Evolutionary conservation across 2,797 vertebrate genomes (phyloP).

Genomic region (Setipinna tenuifilis): DNA sequence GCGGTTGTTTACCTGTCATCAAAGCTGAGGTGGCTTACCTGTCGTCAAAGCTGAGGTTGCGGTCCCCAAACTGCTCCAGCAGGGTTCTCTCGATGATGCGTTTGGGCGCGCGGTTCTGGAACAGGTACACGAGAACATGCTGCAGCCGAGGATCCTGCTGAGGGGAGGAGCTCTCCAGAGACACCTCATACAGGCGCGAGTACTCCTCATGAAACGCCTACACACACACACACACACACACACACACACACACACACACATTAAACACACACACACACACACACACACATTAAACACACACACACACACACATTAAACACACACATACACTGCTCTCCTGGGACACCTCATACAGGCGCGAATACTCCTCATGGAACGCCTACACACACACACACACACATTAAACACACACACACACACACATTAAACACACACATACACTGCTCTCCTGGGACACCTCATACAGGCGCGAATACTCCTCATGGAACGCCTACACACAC

Average conservation of each 20-base stretch:
- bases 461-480: slow-evolving; percentile 88
- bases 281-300: no score
- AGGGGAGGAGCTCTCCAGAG: slow-evolving; percentile 82
- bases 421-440: no score
- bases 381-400: no score
- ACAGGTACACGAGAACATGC: slow-evolving; percentile 91
- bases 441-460: slow-evolving; percentile 84
- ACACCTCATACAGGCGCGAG: slow-evolving; percentile 84
- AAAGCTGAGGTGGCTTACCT: slow-evolving; percentile 70
- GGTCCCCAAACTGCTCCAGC: slow-evolving; percentile 94
- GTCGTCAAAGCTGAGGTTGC: slow-evolving; percentile 95
- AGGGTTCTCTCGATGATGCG: slow-evolving; percentile 90
- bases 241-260: neutral
- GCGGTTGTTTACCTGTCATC: slow-evolving; percentile 60
- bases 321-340: no score
- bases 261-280: no score
- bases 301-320: no score
- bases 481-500: slow-evolving; percentile 85
- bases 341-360: no score
- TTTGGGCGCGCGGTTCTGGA: slow-evolving; percentile 91
- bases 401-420: no score
- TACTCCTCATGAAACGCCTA: slow-evolving; percentile 96
- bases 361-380: no score
- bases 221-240: neutral
- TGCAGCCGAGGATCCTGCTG: slow-evolving; percentile 89